phyloP scores from a whole-genome alignment of 2,113 vertebrate genomes.

The human region DNA sequence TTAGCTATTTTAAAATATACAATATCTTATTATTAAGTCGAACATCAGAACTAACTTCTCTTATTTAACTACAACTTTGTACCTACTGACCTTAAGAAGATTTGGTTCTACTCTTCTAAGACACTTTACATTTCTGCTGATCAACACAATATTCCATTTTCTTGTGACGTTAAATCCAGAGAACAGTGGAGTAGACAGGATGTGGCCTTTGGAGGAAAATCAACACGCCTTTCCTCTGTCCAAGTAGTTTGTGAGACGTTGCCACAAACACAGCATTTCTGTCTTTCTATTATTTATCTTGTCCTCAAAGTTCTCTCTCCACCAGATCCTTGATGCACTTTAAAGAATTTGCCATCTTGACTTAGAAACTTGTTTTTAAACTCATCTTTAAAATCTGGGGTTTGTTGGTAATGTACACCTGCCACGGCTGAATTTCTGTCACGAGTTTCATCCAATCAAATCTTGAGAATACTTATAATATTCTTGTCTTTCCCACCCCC shows the following conservation, averaged over 20 bases:
- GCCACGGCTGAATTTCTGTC: not conserved
- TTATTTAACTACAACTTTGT: not conserved
- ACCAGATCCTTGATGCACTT: not conserved
- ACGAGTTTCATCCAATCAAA: not conserved
- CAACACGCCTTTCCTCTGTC: not conserved
- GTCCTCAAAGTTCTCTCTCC: not conserved
- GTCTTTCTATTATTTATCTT: not conserved
- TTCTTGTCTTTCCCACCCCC: too few relatives aligned
- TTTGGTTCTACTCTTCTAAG: not conserved
- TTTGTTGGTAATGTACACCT: not conserved
- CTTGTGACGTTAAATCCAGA: not conserved
- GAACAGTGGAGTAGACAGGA: not conserved
- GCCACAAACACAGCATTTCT: not conserved
- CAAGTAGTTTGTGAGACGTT: not conserved
- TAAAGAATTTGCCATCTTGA: not conserved
- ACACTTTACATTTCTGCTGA: not conserved
- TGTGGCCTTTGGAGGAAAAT: not conserved
- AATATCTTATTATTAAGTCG: not conserved
- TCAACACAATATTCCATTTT: not conserved
- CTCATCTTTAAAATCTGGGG: not conserved
- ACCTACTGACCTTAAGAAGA: not conserved
- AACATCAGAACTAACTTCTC: not conserved
- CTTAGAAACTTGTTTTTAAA: not conserved
- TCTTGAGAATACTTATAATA: not conserved
- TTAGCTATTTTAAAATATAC: not conserved